Conservation (phyloP, 2,888 invertebrate species). For the Abrostola triplasia region DNA sequence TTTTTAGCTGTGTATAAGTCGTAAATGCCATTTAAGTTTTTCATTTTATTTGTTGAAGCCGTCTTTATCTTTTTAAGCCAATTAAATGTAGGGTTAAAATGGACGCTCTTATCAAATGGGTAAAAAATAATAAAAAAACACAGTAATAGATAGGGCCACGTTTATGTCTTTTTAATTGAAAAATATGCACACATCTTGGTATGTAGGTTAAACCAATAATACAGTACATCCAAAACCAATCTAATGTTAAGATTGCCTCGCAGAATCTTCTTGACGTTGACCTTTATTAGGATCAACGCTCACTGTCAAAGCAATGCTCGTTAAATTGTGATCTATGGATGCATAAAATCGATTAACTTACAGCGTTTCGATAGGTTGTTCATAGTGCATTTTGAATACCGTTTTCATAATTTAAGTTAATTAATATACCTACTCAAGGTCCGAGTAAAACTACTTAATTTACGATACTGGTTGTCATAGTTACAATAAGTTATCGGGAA, state of each 20-base stretch:
- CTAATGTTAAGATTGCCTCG: slow-evolving; percentile 26
- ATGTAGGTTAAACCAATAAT: slow-evolving; percentile 2
- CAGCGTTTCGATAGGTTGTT: slow-evolving; percentile 12
- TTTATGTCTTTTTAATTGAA: neutral
- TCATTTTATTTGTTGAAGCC: too few relatives aligned
- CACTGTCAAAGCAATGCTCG: slow-evolving; percentile 41
- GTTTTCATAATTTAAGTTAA: slow-evolving; percentile 23
- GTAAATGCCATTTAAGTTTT: too few relatives aligned
- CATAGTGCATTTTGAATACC: slow-evolving; percentile 9
- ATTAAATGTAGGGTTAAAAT: too few relatives aligned
- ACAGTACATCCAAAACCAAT: slow-evolving; percentile 22
- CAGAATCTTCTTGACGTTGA: slow-evolving; percentile 30
- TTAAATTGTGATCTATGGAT: slow-evolving; percentile 34
- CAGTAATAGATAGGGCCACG: neutral
- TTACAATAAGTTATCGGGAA: too few relatives aligned
- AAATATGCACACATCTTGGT: neutral
- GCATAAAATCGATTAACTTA: slow-evolving; percentile 27
- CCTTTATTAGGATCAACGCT: slow-evolving; percentile 44
- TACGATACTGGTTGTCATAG: neutral
- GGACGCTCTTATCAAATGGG: too few relatives aligned
- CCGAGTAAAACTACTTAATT: neutral
- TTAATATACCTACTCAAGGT: slow-evolving; percentile 20
- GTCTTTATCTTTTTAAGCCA: too few relatives aligned
- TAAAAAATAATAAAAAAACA: neutral
- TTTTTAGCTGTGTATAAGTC: too few relatives aligned